Evolutionary conservation across 2,113 vertebrate genomes (phyloP).

Genomic region (Micromys minutus): DNA sequence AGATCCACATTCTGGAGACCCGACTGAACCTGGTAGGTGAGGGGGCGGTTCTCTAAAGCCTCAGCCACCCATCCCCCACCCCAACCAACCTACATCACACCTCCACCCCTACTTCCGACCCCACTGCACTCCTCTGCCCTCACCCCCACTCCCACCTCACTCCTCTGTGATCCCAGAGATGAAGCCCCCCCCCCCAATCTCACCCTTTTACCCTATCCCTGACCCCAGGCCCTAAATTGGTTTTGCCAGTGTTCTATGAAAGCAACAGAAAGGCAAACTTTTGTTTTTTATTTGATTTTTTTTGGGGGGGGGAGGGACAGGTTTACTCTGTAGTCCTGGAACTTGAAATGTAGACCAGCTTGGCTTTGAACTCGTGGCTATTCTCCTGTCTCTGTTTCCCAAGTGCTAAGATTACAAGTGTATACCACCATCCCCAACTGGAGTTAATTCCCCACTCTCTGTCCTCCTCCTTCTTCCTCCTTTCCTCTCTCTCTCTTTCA

Average conservation of each 20-base stretch:
- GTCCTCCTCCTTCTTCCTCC: too few relatives aligned
- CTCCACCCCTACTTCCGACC: background rate
- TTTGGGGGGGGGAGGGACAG: too few relatives aligned
- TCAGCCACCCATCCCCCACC: background rate
- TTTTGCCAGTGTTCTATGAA: background rate
- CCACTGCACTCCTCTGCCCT: too few relatives aligned
- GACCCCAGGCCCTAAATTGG: background rate
- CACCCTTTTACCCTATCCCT: background rate
- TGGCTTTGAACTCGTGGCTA: background rate
- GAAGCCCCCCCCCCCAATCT: background rate
- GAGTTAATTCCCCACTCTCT: background rate
- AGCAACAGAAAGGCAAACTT: background rate
- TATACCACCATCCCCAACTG: background rate
- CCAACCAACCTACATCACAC: background rate
- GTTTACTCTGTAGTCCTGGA: too few relatives aligned
- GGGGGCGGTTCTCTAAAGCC: background rate
- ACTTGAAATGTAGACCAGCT: too few relatives aligned
- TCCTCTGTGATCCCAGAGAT: background rate
- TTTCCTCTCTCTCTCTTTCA: background rate
- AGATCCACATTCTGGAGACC: slow-evolving; percentile 69
- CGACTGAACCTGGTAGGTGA: slow-evolving; percentile 70
- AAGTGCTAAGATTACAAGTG: background rate
- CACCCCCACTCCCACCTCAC: background rate
- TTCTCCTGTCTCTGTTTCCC: background rate
- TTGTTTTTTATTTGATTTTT: too few relatives aligned